Base-by-base conservation (phyloP, 2,888 invertebrate genomes). In the Caenorhabditis sp. region DNA sequence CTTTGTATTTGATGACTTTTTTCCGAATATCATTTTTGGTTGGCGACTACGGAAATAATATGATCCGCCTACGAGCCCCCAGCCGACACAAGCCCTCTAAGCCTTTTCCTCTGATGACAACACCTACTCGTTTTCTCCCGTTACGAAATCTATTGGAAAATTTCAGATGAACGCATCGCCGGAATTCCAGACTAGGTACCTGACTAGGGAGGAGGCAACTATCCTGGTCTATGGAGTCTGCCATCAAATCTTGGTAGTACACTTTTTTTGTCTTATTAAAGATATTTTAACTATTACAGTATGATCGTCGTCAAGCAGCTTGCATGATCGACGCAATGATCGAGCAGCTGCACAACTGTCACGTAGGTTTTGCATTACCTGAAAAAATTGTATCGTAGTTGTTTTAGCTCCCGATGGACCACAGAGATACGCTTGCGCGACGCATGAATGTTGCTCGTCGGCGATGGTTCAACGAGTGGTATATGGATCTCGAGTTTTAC, bases 281-380 rank as follows among this genome's bases (percentile, higher is more conserved):
- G 1, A n/a, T 19, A 2, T 26, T 14, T 14, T 6, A 54, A 14
- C 0, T 10, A 12, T 54, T 54, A 26, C 69, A 77, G 77, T 77
- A 69, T 24, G 77, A 77, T 28, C 38, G 77, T 16, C 61, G 54
- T 4, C 69, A 77, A 35, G 77, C 69, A n/a, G 77, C 69, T 0
- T 70, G 59, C 28, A 77, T 77, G 63, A 41, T 77, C 16, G 69
- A 77, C 16, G 77, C 69, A 24, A 63, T 77, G 69, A 51, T 61
- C 28, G 69, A 77, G 0, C 77, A 77, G 14, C 22, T 70, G 22
- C 35, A 54, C 4, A 77, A 63, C 54, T 69, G 49, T 22, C 61
- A 63, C 54, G 77, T 77, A 19, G 22, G 69, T 31, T 41, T 47
- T 38, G 26, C 14, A 26, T 10, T 51, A 5, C 5, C 12, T 35